Evolutionary conservation across 2,888 invertebrate genomes (phyloP), one percentile per base, ranked within the genome.

Genomic region (Nomada goodeniana): DNA sequence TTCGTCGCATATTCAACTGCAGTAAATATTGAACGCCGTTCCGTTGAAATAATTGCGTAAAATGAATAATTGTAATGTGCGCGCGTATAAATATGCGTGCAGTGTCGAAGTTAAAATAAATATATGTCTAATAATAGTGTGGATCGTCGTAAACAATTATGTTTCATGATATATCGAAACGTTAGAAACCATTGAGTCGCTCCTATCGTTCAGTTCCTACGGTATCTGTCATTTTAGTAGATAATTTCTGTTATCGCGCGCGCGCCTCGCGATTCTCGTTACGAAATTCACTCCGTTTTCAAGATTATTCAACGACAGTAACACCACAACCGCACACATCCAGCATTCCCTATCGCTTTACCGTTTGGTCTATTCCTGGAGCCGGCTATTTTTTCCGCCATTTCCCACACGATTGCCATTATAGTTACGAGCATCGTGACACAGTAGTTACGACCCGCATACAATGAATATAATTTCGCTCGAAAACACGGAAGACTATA

Each of bases 241-340:
- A 36, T 36, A 9, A 36, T 36, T 36, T 36, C 36, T 36, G 36
- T 36, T 36, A 36, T 36, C 36, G 36, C 7, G 20, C 20, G 18
- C 5, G 20, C 70, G 50, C 53, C 59, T 72, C 50, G 15, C 77
- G 26, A 63, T 57, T 7, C n/a, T 10, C 52, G 42, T 86, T 79
- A 52, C 77, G 83, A 82, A 87, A 88, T 83, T 80, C 71, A 63
- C 74, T 70, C 59, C 70, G 84, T 80, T 82, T 75, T 23, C 23
- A 67, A 80, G 87, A 86, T 83, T 88, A 88, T 78, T 52, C 63
- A 63, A 72, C 74, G 85, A 86, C 84, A 86, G 75, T 71, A 83
- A 81, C 82, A 74, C 76, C n/a, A 13, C 26, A 5, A 65, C 82
- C 75, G 75, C 84, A 85, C 80, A 80, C 71, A 71, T 83, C 72